Base-by-base conservation (phyloP, 2,888 invertebrate genomes). In the Argyresthia albistria region DNA sequence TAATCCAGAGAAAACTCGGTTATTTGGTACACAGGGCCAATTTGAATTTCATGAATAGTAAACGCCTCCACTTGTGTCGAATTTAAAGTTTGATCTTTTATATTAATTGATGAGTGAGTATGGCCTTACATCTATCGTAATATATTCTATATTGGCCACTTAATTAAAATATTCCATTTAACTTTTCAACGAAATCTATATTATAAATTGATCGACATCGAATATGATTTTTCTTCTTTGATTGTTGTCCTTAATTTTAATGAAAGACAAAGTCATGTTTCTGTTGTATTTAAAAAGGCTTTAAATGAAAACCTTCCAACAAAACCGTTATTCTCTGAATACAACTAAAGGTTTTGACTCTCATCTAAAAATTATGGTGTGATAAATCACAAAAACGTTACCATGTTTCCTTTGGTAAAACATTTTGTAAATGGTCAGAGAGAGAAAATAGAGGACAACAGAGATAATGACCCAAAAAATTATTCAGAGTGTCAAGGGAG, bases 21-120 rank as follows among this genome's bases (percentile, higher is more conserved):
- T 43, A 48, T 53, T 53, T 49, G 42, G 35, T 36, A 35, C 36
- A 53, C 35, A 15, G 49, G 14, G 45, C 48, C 49, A 48, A 53
- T 53, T 43, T 48, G 53, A 48, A 48, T 48, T 48, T 53, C 53
- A 53, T 53, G 47, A 53, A 53, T 53, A 53, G 35, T 53, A 47
- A 53, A 49, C 43, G 35, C 15, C n/a, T 10, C 48, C 48, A 53
- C 48, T 47, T 14, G 35, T 12, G 35, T 36, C 39, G 35, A 53
- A 49, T 47, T 45, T 35, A 36, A 53, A 43, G 48, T 48, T 48
- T 53, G 48, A 49, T 48, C 47, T 48, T 25, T 47, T 49, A 43
- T 50, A 35, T 35, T 51, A 45, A 51, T 51, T 51, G 47, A 35
- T 42, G 9, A 39, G n/a, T 47, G 16, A 10, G 15, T 25, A 25